Conservation (phyloP, 37 sponge, comb jelly and placozoan species). For the Halichondria panicea region DNA sequence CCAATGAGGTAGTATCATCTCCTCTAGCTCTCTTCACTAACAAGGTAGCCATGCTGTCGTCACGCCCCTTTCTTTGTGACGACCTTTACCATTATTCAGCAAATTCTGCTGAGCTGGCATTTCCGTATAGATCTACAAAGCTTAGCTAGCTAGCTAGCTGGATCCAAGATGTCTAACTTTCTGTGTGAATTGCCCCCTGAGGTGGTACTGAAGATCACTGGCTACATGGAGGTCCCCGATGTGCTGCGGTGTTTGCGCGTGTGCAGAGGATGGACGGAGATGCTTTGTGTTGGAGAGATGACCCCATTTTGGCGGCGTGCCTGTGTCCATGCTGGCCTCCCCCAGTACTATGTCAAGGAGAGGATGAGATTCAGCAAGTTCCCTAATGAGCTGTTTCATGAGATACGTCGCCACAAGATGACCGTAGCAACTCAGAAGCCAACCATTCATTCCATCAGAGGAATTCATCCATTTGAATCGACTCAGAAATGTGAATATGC, state of each 20-base stretch:
- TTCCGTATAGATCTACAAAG: too few species aligned
- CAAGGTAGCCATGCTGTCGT: too few species aligned
- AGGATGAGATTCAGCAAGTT: background rate
- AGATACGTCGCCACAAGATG: background rate
- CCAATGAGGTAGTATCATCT: too few species aligned
- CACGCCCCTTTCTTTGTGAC: too few species aligned
- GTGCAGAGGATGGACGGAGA: conserved; percentile 30
- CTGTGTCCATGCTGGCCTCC: conserved; percentile 23
- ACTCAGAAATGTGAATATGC: conserved; percentile 40
- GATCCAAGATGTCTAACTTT: conserved; percentile 21
- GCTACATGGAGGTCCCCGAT: conserved; percentile 18
- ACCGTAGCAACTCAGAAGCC: background rate
- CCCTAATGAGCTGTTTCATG: conserved; percentile 20
- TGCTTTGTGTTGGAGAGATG: conserved; percentile 8
- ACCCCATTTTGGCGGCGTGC: conserved; percentile 38
- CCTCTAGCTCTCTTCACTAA: too few species aligned
- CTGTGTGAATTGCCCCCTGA: conserved; percentile 25
- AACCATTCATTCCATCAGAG: background rate
- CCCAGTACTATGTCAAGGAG: conserved; percentile 11
- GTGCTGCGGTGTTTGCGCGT: conserved; percentile 15
- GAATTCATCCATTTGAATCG: conserved; percentile 33
- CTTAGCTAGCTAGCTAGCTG: too few species aligned
- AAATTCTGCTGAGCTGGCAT: too few species aligned
- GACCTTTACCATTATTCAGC: too few species aligned
- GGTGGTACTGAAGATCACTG: conserved; percentile 20